A percentile compares a stretch with the other conserved stretches of the same genome.
phyloP scores from a whole-genome alignment of 2,888 invertebrate species.

The Copidosoma aretas region DNA sequence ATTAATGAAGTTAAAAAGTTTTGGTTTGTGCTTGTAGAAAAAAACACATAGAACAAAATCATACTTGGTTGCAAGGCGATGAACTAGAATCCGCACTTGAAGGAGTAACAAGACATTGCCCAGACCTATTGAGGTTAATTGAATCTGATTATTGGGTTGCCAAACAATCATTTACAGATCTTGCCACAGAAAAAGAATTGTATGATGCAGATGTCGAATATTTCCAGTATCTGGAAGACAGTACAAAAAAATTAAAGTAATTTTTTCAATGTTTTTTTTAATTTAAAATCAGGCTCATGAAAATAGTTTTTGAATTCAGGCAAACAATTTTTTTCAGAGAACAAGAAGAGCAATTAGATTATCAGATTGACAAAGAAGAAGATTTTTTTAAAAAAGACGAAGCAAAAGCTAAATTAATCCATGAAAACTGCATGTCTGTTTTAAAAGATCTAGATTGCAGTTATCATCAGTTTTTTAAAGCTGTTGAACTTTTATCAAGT shows the following conservation, averaged over 20 bases:
- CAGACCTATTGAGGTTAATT: slow-evolving; percentile 50
- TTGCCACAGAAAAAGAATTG: slow-evolving; percentile 47
- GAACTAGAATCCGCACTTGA: slow-evolving; percentile 52
- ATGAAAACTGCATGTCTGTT: slow-evolving; percentile 44
- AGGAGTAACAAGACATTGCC: slow-evolving; percentile 49
- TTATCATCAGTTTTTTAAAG: slow-evolving; percentile 46
- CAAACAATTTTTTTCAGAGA: slow-evolving; percentile 41
- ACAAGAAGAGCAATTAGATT: slow-evolving; percentile 45
- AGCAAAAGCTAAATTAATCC: slow-evolving; percentile 45
- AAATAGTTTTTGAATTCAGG: slow-evolving; percentile 10
- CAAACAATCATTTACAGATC: slow-evolving; percentile 42
- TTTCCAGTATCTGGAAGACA: slow-evolving; percentile 46
- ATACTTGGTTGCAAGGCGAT: slow-evolving; percentile 50
- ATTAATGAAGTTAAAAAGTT: slow-evolving; percentile 13
- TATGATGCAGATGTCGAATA: slow-evolving; percentile 50
- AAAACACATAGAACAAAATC: slow-evolving; percentile 48
- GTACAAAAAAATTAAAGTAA: slow-evolving; percentile 52
- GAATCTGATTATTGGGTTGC: slow-evolving; percentile 41
- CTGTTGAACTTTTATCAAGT: slow-evolving; percentile 49
- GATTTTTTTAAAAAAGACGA: slow-evolving; percentile 44
- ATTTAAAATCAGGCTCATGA: slow-evolving; percentile 4
- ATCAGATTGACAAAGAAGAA: slow-evolving; percentile 45
- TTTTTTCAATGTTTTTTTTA: slow-evolving; percentile 2
- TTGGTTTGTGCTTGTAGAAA: slow-evolving; percentile 44
- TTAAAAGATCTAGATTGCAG: slow-evolving; percentile 47